phyloP scores from a whole-genome alignment of 2,888 invertebrate genomes.

The Mystacides longicornis region DNA sequence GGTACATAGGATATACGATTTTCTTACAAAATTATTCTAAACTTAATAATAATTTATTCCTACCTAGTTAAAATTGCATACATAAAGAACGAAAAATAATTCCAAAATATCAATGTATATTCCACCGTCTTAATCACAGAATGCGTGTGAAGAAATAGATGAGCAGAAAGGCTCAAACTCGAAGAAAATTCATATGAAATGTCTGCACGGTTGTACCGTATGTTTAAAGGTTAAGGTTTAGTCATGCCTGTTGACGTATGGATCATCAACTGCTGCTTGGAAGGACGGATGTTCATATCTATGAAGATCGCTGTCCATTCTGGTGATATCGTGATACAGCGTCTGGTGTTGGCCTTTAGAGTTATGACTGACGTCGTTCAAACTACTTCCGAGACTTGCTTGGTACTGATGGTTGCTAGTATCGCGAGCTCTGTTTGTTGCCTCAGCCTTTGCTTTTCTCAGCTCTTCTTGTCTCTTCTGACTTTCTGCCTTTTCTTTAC shows the following conservation, averaged over 20 bases:
- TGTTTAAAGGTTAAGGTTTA: too few species aligned
- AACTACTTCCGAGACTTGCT: slow-evolving; percentile 12
- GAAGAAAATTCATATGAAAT: too few species aligned
- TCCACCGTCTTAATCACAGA: too few species aligned
- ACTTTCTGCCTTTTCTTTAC: slow-evolving; percentile 41
- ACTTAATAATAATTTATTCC: too few species aligned
- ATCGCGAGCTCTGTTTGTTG: slow-evolving; percentile 35
- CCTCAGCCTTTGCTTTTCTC: slow-evolving; percentile 40
- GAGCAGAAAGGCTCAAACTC: too few species aligned
- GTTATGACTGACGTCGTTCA: slow-evolving; percentile 30
- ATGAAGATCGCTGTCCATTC: slow-evolving; percentile 39
- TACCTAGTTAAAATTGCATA: too few species aligned
- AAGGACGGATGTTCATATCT: slow-evolving; percentile 43
- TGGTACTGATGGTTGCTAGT: slow-evolving; percentile 42
- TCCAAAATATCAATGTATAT: too few species aligned
- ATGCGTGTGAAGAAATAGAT: too few species aligned
- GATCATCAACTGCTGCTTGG: slow-evolving; percentile 41
- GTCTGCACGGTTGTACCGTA: background rate
- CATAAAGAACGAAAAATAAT: too few species aligned
- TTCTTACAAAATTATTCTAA: too few species aligned
- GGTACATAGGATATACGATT: too few species aligned
- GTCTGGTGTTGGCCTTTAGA: slow-evolving; percentile 37
- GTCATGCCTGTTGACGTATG: slow-evolving; percentile 43
- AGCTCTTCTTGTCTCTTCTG: slow-evolving; percentile 37
- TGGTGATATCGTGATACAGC: slow-evolving; percentile 36